phyloP scores from a whole-genome alignment of 1,140 invertebrate genomes.

The Sesamia nonagrioides region DNA sequence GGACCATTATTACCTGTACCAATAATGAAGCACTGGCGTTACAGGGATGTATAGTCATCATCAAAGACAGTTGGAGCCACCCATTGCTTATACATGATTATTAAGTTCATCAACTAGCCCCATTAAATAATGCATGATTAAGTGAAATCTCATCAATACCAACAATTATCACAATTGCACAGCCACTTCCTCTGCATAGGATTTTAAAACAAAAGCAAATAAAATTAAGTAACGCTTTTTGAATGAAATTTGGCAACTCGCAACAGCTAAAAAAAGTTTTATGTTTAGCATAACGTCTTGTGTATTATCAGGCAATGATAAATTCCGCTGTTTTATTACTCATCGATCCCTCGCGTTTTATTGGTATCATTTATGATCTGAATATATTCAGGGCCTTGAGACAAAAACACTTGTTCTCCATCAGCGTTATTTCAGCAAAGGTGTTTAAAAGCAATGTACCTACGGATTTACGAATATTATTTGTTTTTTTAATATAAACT shows the following conservation, averaged over 20 bases:
- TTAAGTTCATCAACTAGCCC: too few species aligned
- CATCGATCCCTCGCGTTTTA: constrained; percentile 47
- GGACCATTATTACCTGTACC: too few species aligned
- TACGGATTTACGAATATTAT: constrained; percentile 41
- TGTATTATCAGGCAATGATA: constrained; percentile 29
- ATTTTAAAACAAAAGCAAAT: not conserved
- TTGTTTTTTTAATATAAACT: constrained; percentile 20
- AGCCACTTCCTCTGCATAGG: too few species aligned
- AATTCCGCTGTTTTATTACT: constrained; percentile 40
- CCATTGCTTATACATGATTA: too few species aligned
- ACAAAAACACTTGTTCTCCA: constrained; percentile 51
- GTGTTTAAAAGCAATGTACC: constrained; percentile 48
- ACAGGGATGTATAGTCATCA: too few species aligned
- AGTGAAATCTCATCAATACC: not conserved
- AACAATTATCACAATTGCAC: not conserved
- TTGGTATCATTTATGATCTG: constrained; percentile 48
- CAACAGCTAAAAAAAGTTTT: constrained; percentile 21
- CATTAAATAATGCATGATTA: too few species aligned
- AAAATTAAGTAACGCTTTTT: not conserved
- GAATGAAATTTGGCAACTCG: not conserved
- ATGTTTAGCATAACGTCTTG: constrained; percentile 25
- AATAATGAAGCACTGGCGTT: too few species aligned
- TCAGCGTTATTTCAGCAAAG: constrained; percentile 51
- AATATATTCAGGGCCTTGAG: constrained; percentile 46
- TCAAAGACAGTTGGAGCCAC: too few species aligned